These are phyloP conservation scores for Aphelinus certus DNA, from an alignment of 1,140 invertebrate species.

Conservation along the genomic window DNA sequence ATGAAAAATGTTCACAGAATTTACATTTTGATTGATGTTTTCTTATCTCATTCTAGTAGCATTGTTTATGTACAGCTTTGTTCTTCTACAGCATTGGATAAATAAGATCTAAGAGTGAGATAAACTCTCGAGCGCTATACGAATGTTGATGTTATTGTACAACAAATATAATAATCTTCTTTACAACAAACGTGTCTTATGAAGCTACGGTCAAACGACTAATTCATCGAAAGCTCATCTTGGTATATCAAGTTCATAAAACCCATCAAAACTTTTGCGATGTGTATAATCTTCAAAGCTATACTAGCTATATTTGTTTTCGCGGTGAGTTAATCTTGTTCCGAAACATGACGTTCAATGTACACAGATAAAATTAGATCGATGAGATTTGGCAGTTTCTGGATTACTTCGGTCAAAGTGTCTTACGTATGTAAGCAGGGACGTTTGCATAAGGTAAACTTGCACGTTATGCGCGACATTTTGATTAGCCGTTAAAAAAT, in stretches of 20 bases:
- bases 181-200: constrained; percentile 36
- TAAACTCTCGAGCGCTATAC: background rate
- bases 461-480: no score
- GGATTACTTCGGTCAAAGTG: constrained; percentile 36
- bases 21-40: no score
- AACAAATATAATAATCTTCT: no score
- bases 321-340: constrained; percentile 44
- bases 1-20: no score
- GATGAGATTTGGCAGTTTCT: constrained; percentile 40
- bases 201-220: constrained; percentile 42
- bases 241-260: constrained; percentile 44
- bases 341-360: constrained; percentile 34
- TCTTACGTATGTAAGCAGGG: background rate
- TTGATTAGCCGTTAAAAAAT: no score
- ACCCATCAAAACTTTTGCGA: constrained; percentile 18
- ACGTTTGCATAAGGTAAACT: background rate
- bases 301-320: constrained; percentile 42
- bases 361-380: constrained; percentile 41
- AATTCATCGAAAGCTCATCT: constrained; percentile 20
- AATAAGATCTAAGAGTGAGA: no score
- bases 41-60: no score
- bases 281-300: constrained; percentile 16
- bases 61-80: no score
- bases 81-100: no score
- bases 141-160: background rate